Base-by-base conservation (phyloP, 1,140 invertebrate genomes). In the Lepidostoma basale region DNA sequence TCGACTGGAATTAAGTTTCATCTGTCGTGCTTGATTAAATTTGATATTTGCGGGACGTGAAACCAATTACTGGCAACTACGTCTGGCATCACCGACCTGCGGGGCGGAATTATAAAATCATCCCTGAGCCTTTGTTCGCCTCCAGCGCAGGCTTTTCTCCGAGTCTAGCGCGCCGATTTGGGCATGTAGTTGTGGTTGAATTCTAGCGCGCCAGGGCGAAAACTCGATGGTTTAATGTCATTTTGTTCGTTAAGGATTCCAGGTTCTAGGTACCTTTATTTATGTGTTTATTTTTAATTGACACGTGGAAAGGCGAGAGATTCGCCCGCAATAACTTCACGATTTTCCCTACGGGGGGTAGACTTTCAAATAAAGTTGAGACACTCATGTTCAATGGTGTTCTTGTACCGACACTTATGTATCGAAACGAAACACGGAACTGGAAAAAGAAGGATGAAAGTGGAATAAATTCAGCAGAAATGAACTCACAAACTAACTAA, bases 1-100 rank as follows among this genome's bases (percentile, higher is more conserved):
- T 56, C 28, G 52, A 67, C 49, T 63, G 65, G 60, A 71, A 71
- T 71, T 71, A 71, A 63, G 64, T 67, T 47, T 56, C 64, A 71
- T 71, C 65, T 52, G 69, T 66, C 44, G 59, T 49, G 59, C 33
- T 67, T 71, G 69, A 71, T 71, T 71, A 71, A 71, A 71, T 71
- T 71, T 71, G 49, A 58, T 66, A 70, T 70, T 66, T 70, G 69
- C 64, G 60, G 69, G 64, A 64, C 63, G 66, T 45, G 56, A 42
- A 64, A 68, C 59, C 69, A 59, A 70, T 70, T 66, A 70, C 54
- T 40, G 64, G 58, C 52, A 63, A 45, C 62, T 42, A 14, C 67
- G 59, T 20, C 60, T 52, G 52, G 26, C 65, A 59, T 18, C 14
- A 18, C 23, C 25, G 33, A 36, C 33, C 30, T 36, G 52, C 16